Conservation (phyloP, 2,797 vertebrate genomes). For the Nannoperca obscura region DNA sequence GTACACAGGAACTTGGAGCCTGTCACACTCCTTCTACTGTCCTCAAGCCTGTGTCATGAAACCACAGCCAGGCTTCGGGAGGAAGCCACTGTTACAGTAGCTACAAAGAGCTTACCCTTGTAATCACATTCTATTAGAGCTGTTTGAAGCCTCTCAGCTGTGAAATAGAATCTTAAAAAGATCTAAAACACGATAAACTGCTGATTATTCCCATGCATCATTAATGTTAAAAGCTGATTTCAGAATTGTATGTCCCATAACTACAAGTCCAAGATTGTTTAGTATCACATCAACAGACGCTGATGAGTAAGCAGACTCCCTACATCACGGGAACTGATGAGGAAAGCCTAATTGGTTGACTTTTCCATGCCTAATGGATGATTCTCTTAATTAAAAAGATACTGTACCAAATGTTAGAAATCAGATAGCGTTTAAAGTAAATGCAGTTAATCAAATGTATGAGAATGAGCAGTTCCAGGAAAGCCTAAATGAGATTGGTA, state of each 20-base stretch:
- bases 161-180: conserved; percentile 79
- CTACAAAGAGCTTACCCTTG: conserved; percentile 66
- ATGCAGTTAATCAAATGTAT: conserved; percentile 93
- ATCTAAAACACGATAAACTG: conserved; percentile 83
- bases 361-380: conserved; percentile 90
- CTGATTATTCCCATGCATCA: conserved; percentile 86
- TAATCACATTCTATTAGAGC: conserved; percentile 78
- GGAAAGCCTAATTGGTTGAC: conserved; percentile 90
- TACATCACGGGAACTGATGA: conserved; percentile 86
- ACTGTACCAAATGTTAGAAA: conserved; percentile 89
- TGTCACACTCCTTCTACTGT: conserved; percentile 18
- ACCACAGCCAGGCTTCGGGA: conserved; percentile 34
- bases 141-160: conserved; percentile 80
- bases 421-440: conserved; percentile 88
- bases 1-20: conserved; percentile 34
- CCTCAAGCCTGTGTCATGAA: conserved; percentile 43
- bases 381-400: conserved; percentile 92
- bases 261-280: conserved; percentile 86
- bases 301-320: conserved; percentile 87
- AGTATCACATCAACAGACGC: conserved; percentile 86
- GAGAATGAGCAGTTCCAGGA: conserved; percentile 92
- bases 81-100: conserved; percentile 46
- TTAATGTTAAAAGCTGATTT: conserved; percentile 87
- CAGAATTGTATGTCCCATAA: conserved; percentile 84
- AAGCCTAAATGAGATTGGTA: conserved; percentile 88